Base-by-base conservation (phyloP, 64 coral and sea anemone species). In the Acropora yongei region DNA sequence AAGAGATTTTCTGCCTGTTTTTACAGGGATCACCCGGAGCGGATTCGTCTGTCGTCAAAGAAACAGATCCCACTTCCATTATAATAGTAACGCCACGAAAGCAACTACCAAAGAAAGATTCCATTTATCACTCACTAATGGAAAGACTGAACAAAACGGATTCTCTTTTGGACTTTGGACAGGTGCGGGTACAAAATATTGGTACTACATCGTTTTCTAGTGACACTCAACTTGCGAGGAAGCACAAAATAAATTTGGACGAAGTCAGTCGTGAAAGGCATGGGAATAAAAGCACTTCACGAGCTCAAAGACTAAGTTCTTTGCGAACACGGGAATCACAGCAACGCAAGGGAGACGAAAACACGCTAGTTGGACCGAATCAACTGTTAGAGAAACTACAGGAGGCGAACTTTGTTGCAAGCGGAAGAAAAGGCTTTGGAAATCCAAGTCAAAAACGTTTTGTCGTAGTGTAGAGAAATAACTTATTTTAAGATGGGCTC, bases 371-470 rank as follows among this genome's bases (percentile, higher is more conserved):
- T 44, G 55, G 72, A 91, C 80, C 85, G 44, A 39, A 76, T 20
- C 79, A 91, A 47, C 75, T 91, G 13, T 43, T 91, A 10, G 90
- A 84, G n/a, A 91, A 84, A 58, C 58, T 91, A 47, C 80, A 85
- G 77, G 90, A 91, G 66, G 90, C 90, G 1, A 83, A 91, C 41
- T 84, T 66, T 77, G 80, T 91, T 65, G 90, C 90, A 19, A 91
- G 68, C 39, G 90, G 90, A 57, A 68, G 44, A 75, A 91, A 84
- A 68, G 79, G 49, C 2, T 76, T 91, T 20, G 80, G 49, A 2
- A 72, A 49, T 79, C 67, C 8, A 3, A 72, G 47, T 79, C 67
- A 17, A 68, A 86, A 93, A 51, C 77, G 74, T 39, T 93, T 93
- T 41, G 78, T 40, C 17, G 75, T 89, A 10, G 87, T 86, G 8